Evolutionary conservation across 2,797 vertebrate genomes (phyloP).

Genomic region (Trematocara caparti): DNA sequence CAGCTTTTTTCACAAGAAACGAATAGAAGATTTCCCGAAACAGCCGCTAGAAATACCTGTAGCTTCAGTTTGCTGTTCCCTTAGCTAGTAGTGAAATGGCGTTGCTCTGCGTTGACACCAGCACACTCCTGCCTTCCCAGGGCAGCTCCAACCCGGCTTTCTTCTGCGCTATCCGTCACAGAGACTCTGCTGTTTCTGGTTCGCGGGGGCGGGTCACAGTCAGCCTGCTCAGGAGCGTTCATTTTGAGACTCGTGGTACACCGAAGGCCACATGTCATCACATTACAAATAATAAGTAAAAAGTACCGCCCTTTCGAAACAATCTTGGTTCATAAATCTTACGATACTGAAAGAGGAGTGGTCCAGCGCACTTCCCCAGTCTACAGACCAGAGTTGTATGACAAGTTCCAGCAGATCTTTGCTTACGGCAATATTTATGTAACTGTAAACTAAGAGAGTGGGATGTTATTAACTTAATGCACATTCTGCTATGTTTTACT

Average conservation of each 20-base stretch:
- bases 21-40: not conserved
- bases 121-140: conserved; percentile 63
- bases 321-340: rapidly evolving
- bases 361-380: conserved; percentile 27
- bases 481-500: not conserved
- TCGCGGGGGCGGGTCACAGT: conserved; percentile 65
- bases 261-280: not conserved
- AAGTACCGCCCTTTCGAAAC: conserved; percentile 23
- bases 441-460: not conserved
- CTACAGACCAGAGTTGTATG: not conserved
- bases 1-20: not conserved
- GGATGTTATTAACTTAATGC: not conserved
- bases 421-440: not conserved
- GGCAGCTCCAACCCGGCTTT: conserved; percentile 69
- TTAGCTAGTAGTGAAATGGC: conserved; percentile 45
- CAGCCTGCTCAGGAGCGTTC: conserved; percentile 15
- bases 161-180: conserved; percentile 56
- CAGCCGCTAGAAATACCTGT: conserved; percentile 55
- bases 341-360: conserved; percentile 4
- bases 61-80: conserved; percentile 27
- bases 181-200: conserved; percentile 64
- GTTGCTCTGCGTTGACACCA: conserved; percentile 58
- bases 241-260: conserved; percentile 14
- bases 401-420: not conserved
- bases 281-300: not conserved